Percentiles rank a stretch among this genome's conserved stretches.
Conservation (phyloP, 1,140 invertebrate species). For the Aleiodes sp. region DNA sequence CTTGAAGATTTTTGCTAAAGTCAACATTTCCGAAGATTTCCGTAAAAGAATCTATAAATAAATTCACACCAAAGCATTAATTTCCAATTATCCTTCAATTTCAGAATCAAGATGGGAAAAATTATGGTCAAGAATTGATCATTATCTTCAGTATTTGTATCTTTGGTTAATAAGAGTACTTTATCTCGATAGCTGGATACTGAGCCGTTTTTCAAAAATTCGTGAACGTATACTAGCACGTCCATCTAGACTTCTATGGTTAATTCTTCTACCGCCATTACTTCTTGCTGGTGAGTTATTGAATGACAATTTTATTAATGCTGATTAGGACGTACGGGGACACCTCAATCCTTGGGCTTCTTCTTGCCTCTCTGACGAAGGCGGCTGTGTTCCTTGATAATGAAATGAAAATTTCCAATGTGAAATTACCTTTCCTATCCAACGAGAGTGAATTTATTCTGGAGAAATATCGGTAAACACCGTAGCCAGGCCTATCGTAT, state of each 20-base stretch:
- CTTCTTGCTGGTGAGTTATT: constrained; percentile 53
- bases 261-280: constrained; percentile 52
- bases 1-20: too few relatives aligned
- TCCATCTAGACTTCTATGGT: constrained; percentile 48
- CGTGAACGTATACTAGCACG: constrained; percentile 44
- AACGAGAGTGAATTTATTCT: constrained; percentile 30
- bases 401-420: neutral
- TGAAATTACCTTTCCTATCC: constrained; percentile 25
- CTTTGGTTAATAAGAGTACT: constrained; percentile 51
- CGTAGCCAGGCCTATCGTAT: constrained; percentile 51
- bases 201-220: constrained; percentile 49
- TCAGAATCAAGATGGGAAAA: constrained; percentile 52
- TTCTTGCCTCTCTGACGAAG: neutral
- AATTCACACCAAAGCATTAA: too few relatives aligned
- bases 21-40: neutral
- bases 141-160: constrained; percentile 50
- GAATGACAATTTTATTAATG: constrained; percentile 4
- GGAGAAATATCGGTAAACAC: constrained; percentile 41
- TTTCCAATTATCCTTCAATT: constrained; percentile 28
- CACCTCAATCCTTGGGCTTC: neutral
- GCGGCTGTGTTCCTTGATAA: neutral
- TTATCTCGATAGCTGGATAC: constrained; percentile 57
- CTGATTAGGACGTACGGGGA: neutral
- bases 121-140: constrained; percentile 41
- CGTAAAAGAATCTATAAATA: neutral